Evolutionary conservation across 1,140 invertebrate genomes (phyloP), one percentile per base, ranked within the genome.

Genomic region (Orius laevigatus): DNA sequence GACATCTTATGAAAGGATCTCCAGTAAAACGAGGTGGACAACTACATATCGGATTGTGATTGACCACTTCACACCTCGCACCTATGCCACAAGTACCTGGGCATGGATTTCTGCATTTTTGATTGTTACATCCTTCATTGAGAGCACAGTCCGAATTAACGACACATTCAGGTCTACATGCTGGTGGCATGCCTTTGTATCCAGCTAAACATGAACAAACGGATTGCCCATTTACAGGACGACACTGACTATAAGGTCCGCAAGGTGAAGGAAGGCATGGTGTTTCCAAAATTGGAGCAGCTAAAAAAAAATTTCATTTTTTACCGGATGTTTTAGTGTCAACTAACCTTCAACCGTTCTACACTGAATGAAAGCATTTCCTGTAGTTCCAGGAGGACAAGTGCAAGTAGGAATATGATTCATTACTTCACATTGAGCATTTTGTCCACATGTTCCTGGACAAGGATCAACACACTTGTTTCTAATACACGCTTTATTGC

Each of bases 391-490:
- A 12, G 57, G 42, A 5, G 62, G 60, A 57, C 70, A 73, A 46
- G 54, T 62, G 53, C 72, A 74, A 4, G 64, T 62, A 2, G 71
- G 63, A 32, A 65, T 62, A 48, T 71, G 65, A 55, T 68, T 67
- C 12, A 75, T 70, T 2, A 81, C 76, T 20, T 70, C 66, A 58
- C 82, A 84, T 43, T 70, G 60, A 18, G 81, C 78, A 58, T 75
- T 75, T 49, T 73, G 67, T 0, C 80, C 81, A 63, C 82, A 85
- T 16, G 73, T 73, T 50, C 74, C 77, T 12, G 68, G 67, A 59
- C 83, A 87, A 31, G 82, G 83, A 62, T 87, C 79, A 31, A 69
- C 63, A 59, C 84, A 86, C 67, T 78, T 80, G 55, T 76, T 75
- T 51, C 72, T 71, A 12, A 83, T 72, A 56, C 84, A 88, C 1